phyloP scores from a whole-genome alignment of 2,888 invertebrate genomes.

The Agrilus cyanescens region DNA sequence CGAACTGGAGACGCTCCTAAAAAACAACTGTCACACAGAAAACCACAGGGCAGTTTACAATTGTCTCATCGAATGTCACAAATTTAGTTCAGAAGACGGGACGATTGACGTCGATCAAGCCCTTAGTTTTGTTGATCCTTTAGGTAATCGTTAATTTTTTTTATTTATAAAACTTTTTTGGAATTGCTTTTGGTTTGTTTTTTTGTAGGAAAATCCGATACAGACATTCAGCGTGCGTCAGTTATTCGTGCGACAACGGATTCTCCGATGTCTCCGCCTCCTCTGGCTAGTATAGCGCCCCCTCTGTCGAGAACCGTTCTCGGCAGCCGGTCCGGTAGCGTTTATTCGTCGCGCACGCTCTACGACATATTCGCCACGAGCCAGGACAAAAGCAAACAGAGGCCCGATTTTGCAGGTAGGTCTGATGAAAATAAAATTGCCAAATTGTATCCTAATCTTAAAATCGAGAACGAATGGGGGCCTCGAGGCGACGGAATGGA shows the following conservation, averaged over 20 bases:
- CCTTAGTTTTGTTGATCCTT: conserved; percentile 42
- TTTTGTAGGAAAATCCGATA: conserved; percentile 2
- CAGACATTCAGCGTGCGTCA: conserved; percentile 30
- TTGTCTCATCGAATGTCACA: conserved; percentile 67
- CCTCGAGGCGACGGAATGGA: conserved; percentile 33
- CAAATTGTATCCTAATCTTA: conserved; percentile 63
- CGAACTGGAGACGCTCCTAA: conserved; percentile 75
- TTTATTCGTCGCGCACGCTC: conserved; percentile 40
- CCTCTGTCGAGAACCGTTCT: conserved; percentile 19
- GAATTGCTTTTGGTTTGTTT: background rate
- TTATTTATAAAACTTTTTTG: background rate
- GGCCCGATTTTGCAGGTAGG: conserved; percentile 50
- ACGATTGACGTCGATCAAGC: conserved; percentile 53
- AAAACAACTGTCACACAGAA: conserved; percentile 63
- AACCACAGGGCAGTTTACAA: conserved; percentile 68
- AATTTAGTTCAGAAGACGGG: conserved; percentile 44
- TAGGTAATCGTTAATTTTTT: conserved; percentile 29
- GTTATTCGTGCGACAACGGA: conserved; percentile 70
- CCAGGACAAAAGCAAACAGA: conserved; percentile 37
- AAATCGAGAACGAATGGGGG: conserved; percentile 36
- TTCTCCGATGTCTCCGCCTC: conserved; percentile 74
- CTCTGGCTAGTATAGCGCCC: conserved; percentile 31
- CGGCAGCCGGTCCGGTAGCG: conserved; percentile 24
- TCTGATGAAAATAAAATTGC: conserved; percentile 46
- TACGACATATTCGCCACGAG: conserved; percentile 56